Evolutionary conservation across 2,113 vertebrate genomes (phyloP).

Genomic region (Upupa epops): DNA sequence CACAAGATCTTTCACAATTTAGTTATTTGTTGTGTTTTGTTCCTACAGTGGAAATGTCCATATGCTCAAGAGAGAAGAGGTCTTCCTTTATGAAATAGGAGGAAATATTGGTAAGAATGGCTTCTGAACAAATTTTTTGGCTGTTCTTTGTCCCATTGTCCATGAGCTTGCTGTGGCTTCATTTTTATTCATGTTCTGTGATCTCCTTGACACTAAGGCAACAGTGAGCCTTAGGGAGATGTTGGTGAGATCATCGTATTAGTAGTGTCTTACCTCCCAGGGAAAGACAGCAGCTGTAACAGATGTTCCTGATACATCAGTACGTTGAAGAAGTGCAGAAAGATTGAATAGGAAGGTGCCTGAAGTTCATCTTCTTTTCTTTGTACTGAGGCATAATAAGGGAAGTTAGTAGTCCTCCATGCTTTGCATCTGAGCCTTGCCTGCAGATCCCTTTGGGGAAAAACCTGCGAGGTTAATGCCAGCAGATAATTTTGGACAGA

Average conservation of each 20-base stretch:
- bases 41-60: slow-evolving; percentile 75
- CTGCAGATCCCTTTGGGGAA: background rate
- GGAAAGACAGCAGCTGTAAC: background rate
- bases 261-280: background rate
- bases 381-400: background rate
- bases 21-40: slow-evolving; percentile 60
- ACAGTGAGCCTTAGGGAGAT: background rate
- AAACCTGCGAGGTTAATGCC: background rate
- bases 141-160: background rate
- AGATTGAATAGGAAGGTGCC: background rate
- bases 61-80: slow-evolving; percentile 83
- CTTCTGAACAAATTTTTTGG: background rate
- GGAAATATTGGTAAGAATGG: slow-evolving; percentile 95
- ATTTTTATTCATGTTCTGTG: background rate
- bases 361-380: background rate
- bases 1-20: slow-evolving; percentile 2
- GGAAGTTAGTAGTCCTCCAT: background rate
- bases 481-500: background rate
- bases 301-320: background rate
- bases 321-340: background rate
- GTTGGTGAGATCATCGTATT: background rate
- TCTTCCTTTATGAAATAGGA: slow-evolving; percentile 94
- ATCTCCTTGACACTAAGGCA: background rate
- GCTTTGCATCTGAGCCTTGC: background rate
- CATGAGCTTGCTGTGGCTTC: background rate